phyloP scores from a whole-genome alignment of 2,888 invertebrate species.

The Sphinx pinastri region DNA sequence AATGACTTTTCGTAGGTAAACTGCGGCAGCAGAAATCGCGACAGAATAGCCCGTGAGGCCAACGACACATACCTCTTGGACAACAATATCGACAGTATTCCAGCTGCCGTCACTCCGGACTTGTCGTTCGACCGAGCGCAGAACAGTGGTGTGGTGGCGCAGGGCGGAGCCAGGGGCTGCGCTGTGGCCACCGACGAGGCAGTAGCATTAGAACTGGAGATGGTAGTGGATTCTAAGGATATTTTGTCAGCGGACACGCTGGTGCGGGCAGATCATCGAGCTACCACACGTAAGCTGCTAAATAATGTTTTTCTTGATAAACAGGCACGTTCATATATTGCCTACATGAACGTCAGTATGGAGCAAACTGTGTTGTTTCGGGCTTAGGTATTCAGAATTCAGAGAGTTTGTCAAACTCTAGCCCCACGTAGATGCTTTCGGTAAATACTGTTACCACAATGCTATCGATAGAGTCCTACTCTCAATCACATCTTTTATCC shows the following conservation, averaged over 20 bases:
- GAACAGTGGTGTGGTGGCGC: conserved; percentile 49
- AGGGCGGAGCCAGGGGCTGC: conserved; percentile 53
- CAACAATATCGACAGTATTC: conserved; percentile 37
- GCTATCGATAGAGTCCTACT: no score
- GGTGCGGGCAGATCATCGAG: conserved; percentile 83
- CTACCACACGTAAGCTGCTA: conserved; percentile 59
- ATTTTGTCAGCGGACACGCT: conserved; percentile 86
- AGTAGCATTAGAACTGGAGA: conserved; percentile 67
- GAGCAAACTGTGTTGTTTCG: no score
- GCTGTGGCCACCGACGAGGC: conserved; percentile 46
- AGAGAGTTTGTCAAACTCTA: no score
- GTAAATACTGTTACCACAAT: no score
- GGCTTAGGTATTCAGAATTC: no score
- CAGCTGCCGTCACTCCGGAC: conserved; percentile 48
- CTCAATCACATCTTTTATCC: no score
- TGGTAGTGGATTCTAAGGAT: conserved; percentile 76
- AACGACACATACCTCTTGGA: conserved; percentile 55
- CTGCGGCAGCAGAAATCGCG: conserved; percentile 49
- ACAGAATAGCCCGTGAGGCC: conserved; percentile 56
- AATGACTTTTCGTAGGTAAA: conserved; percentile 47
- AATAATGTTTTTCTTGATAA: not conserved
- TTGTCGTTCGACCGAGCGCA: conserved; percentile 42
- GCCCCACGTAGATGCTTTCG: no score
- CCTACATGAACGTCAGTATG: no score
- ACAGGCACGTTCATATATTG: no score